A percentile compares a stretch with the other conserved stretches of the same genome.
Evolutionary conservation across 2,113 vertebrate genomes (phyloP).

Genomic region (Bos javanicus): DNA sequence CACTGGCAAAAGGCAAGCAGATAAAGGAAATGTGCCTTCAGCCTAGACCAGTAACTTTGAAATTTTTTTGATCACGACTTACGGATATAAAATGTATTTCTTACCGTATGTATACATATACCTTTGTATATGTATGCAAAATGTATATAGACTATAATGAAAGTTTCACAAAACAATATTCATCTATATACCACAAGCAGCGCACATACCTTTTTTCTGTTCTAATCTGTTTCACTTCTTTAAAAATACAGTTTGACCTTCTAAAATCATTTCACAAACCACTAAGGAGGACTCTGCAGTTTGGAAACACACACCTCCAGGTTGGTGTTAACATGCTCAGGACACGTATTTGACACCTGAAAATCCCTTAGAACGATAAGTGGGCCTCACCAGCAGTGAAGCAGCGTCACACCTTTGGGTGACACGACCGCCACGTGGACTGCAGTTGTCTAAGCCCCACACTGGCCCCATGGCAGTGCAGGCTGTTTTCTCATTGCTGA

Average conservation of each 20-base stretch:
- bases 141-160: not conserved
- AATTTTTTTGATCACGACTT: not conserved
- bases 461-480: not conserved
- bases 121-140: not conserved
- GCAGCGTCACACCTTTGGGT: not conserved
- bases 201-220: not conserved
- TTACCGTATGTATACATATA: not conserved
- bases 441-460: not conserved
- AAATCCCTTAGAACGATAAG: not conserved
- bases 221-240: conserved; percentile 4
- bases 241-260: not conserved
- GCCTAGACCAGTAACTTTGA: not conserved
- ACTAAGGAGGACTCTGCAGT: not conserved
- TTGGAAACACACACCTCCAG: not conserved
- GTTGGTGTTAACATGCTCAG: not conserved
- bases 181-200: not conserved
- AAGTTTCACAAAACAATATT: not conserved
- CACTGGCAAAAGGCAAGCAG: not conserved
- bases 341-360: not conserved
- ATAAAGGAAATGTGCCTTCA: not conserved
- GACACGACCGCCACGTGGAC: not conserved
- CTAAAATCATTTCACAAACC: not conserved
- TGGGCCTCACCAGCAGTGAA: not conserved
- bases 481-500: conserved; percentile 1
- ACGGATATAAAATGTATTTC: conserved; percentile 13